Conservation (phyloP, 2,113 vertebrate genomes). For the Antennarius striatus region DNA sequence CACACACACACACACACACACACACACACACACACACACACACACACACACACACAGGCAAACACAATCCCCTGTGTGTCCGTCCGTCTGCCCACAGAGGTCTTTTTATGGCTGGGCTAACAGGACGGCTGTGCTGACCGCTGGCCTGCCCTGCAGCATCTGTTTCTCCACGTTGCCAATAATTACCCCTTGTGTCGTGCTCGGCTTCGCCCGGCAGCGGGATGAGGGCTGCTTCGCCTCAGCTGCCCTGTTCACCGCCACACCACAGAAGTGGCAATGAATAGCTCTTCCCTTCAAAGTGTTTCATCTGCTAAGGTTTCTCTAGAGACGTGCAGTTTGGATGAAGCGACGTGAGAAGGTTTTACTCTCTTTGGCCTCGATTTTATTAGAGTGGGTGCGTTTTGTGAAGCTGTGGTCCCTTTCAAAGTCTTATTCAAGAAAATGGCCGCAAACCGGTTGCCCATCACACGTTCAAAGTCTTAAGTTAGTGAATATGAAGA, state of each 20-base stretch:
- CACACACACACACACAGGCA: conserved; percentile 18
- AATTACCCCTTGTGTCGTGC: conserved; percentile 58
- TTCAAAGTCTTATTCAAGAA: not conserved
- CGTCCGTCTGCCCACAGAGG: conserved; percentile 64
- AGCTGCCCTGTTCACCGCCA: conserved; percentile 30
- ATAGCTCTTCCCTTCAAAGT: not conserved
- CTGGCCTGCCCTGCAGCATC: conserved; percentile 48
- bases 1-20: conserved; percentile 2
- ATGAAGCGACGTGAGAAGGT: too few relatives aligned
- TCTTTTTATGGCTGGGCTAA: conserved; percentile 71
- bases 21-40: conserved; percentile 42
- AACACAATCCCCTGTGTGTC: conserved; percentile 57
- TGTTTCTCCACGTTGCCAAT: conserved; percentile 52
- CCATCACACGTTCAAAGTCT: not conserved
- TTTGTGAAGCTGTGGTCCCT: too few relatives aligned
- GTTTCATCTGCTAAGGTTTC: conserved; percentile 10
- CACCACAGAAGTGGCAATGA: not conserved
- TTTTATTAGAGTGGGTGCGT: too few relatives aligned
- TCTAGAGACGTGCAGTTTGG: not conserved
- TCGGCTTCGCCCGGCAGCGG: conserved; percentile 13
- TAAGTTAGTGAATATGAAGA: conserved; percentile 16
- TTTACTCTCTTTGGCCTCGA: too few relatives aligned
- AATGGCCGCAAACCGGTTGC: not conserved
- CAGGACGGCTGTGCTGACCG: conserved; percentile 56
- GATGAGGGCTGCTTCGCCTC: conserved; percentile 34